Base-by-base conservation (phyloP, 2,888 invertebrate species). In the Theretra japonica region DNA sequence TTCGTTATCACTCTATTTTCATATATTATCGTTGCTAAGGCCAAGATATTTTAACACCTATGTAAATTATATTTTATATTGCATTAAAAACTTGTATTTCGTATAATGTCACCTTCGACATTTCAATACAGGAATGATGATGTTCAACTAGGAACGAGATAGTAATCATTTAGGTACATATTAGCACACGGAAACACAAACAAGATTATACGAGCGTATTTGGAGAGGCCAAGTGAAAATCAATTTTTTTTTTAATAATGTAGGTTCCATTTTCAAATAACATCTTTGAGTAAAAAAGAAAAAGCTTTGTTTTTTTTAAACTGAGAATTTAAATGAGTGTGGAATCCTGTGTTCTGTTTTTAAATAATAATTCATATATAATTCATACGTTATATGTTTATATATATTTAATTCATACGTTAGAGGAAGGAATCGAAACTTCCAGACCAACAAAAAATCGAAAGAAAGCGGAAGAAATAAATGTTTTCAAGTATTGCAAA, bases 1-100 rank as follows among this genome's bases (percentile, higher is more conserved):
- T 65, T 41, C 21, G 62, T 21, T 48, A 65, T 65, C 65, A 65
- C 23, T 65, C 11, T 21, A 65, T 65, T 65, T 65, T 65, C 65
- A 65, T 65, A 48, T 23, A 48, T 48, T 48, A 62, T 62, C 28
- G 30, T 41, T 15, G 17, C 21, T 41, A 65, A 48, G 48, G 48
- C 65, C 48, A 48, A 33, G 41, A 62, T 33, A 48, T 48, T 65
- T 48, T 17, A 65, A 41, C 23, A 48, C 8, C 17, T 23, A 23
- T 65, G 65, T 65, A 65, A 48, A 65, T 48, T 23, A 23, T 11
- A 23, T 58, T 25, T 17, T 65, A 41, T 19, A 4, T 15, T 48
- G 23, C 23, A 23, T 65, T 48, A 48, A 65, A 60, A 65, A 65
- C 48, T 65, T 48, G 65, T 65, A 48, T 65, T 62, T 56, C 57